Percentiles rank a stretch among this genome's conserved stretches.
Evolutionary conservation across 2,888 invertebrate species (phyloP).

Genomic region (Macrosiphum euphorbiae): DNA sequence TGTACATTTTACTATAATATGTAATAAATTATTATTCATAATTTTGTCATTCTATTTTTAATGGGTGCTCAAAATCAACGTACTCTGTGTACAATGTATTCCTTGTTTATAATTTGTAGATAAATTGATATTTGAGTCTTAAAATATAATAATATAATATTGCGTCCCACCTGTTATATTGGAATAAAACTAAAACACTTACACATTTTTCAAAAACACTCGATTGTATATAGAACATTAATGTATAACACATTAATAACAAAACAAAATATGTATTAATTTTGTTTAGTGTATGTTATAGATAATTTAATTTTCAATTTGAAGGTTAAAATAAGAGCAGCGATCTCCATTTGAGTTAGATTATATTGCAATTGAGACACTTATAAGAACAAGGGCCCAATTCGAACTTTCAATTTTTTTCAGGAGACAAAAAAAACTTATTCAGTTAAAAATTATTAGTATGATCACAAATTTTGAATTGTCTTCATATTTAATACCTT

Average conservation of each 20-base stretch:
- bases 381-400: no score
- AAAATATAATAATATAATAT: not conserved
- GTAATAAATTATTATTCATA: conserved; percentile 53
- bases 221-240: not conserved
- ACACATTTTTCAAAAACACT: not conserved
- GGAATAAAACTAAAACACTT: not conserved
- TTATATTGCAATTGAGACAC: not conserved
- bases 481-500: no score
- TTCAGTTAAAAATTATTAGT: no score
- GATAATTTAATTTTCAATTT: not conserved
- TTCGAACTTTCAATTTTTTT: no score
- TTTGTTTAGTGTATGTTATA: not conserved
- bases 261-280: not conserved
- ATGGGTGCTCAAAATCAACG: not conserved
- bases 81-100: not conserved
- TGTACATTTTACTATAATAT: conserved; percentile 45
- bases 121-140: not conserved
- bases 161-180: not conserved
- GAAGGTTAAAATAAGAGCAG: not conserved
- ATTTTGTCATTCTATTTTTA: not conserved
- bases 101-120: not conserved
- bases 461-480: no score
- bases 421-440: no score
- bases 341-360: not conserved
- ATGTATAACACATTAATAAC: not conserved